phyloP scores from a whole-genome alignment of 2,888 invertebrate species.

The Holacanthella duospinosa region DNA sequence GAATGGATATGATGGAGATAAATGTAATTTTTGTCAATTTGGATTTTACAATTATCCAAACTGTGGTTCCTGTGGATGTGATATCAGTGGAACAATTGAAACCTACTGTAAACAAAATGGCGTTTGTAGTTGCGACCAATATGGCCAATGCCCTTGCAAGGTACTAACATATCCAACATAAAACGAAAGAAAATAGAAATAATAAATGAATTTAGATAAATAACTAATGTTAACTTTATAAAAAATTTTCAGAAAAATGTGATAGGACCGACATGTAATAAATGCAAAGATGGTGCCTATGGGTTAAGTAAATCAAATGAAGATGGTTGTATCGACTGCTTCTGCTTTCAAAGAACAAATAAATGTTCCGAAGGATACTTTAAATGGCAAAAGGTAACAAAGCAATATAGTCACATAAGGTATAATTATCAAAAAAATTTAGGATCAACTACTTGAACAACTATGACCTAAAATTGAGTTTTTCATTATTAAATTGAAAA shows the following conservation, averaged over 20 bases:
- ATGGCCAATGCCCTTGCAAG: constrained; percentile 83
- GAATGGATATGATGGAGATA: constrained; percentile 60
- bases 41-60: constrained; percentile 84
- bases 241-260: constrained; percentile 57
- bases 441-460: too few relatives aligned
- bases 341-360: constrained; percentile 81
- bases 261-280: constrained; percentile 69
- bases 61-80: constrained; percentile 76
- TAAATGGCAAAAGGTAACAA: constrained; percentile 63
- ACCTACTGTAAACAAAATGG: constrained; percentile 45
- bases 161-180: too few relatives aligned
- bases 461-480: too few relatives aligned
- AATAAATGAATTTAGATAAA: background rate
- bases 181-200: too few relatives aligned
- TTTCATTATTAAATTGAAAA: too few relatives aligned
- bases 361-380: constrained; percentile 70
- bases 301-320: constrained; percentile 66
- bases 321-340: constrained; percentile 86
- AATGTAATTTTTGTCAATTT: constrained; percentile 69
- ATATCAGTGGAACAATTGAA: constrained; percentile 56
- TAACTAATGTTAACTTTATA: background rate
- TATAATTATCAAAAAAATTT: too few relatives aligned
- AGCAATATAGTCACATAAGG: too few relatives aligned
- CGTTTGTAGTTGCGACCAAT: constrained; percentile 58
- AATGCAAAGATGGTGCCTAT: constrained; percentile 75